Evolutionary conservation across 2,888 invertebrate species (phyloP).

Genomic region (Atethmia centrago): DNA sequence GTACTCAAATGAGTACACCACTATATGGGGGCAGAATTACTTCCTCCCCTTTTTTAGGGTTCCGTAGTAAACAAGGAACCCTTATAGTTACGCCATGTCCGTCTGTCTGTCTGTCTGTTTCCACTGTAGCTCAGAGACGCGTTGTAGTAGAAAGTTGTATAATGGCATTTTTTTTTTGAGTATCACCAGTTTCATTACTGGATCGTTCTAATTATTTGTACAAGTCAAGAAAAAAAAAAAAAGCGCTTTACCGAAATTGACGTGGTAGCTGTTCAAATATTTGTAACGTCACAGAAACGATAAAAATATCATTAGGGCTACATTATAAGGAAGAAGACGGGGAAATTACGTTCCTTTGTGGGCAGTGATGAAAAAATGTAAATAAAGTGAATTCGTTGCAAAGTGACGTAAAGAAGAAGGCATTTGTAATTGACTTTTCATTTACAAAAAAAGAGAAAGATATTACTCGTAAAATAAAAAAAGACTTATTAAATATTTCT

Average conservation of each 20-base stretch:
- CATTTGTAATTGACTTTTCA: neutral
- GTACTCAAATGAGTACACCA: no score
- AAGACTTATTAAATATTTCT: no score
- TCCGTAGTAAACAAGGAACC: no score
- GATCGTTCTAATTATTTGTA: conserved; percentile 4
- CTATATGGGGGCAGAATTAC: no score
- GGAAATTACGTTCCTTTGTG: conserved; percentile 7
- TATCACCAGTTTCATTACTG: no score
- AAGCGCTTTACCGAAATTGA: neutral
- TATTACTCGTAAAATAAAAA: no score
- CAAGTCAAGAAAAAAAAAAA: conserved; percentile 10
- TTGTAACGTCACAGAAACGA: conserved; percentile 7
- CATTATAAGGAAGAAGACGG: conserved; percentile 7
- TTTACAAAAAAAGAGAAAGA: neutral
- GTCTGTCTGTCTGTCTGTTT: no score
- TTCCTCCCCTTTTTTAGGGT: no score
- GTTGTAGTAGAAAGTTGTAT: no score
- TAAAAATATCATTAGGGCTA: conserved; percentile 37
- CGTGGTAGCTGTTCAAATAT: conserved; percentile 20
- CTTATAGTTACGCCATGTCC: no score
- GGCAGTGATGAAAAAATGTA: conserved; percentile 2
- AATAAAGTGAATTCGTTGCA: neutral
- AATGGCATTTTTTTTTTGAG: no score
- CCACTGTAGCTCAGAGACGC: no score
- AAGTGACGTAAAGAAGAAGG: neutral